A percentile compares a stretch with the other conserved stretches of the same genome.
These are phyloP conservation scores for Lathamus discolor DNA, from an alignment of 2,113 vertebrate genomes.

Conservation along the genomic window DNA sequence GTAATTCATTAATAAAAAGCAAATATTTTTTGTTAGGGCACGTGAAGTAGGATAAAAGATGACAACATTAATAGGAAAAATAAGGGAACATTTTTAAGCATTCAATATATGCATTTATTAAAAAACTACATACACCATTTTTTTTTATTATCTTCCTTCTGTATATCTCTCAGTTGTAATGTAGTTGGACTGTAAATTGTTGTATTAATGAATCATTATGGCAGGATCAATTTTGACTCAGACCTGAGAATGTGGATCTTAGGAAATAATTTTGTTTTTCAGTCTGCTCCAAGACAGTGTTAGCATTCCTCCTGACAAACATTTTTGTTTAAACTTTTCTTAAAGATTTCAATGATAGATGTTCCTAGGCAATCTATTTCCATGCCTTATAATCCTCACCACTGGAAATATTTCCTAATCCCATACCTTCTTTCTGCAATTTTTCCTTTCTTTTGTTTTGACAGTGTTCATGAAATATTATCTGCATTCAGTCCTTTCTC, in stretches of 20 bases:
- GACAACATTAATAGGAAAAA: not conserved
- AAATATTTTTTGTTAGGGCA: not conserved
- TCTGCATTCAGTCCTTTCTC: not conserved
- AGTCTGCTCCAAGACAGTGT: not conserved
- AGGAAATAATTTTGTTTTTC: not conserved
- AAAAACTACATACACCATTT: not conserved
- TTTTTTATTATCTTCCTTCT: not conserved
- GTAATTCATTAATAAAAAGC: not conserved
- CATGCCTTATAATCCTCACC: not conserved
- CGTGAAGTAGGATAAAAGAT: not conserved
- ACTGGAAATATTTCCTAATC: not conserved
- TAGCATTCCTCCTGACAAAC: not conserved
- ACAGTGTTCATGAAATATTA: not conserved
- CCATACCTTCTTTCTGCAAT: not conserved
- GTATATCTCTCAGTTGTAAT: not conserved
- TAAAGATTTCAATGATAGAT: not conserved
- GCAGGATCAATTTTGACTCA: not conserved
- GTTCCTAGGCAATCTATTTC: not conserved
- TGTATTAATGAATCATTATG: not conserved
- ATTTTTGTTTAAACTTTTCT: constrained; percentile 19
- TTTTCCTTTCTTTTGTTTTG: fast-evolving
- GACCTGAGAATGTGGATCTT: not conserved
- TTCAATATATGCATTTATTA: not conserved
- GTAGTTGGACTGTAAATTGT: not conserved
- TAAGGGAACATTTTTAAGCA: not conserved